These are phyloP conservation scores for Ceriagrion tenellum DNA, from an alignment of 2,888 invertebrate species.

Conservation along the genomic window DNA sequence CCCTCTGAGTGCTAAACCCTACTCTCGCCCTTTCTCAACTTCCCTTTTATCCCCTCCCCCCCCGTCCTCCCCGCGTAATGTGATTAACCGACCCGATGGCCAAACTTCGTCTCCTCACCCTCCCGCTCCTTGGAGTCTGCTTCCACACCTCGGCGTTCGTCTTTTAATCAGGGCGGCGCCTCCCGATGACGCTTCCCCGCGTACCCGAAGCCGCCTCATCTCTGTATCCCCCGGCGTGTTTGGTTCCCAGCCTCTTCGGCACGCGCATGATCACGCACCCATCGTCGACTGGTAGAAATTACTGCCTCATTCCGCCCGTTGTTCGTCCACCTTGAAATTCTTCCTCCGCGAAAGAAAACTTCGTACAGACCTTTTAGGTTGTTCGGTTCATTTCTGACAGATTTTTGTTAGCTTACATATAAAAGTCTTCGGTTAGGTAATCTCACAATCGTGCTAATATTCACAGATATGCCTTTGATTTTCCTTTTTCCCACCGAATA, in stretches of 20 bases:
- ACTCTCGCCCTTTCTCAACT: neutral
- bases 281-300: neutral
- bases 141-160: neutral
- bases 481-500: too few species aligned
- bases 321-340: neutral
- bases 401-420: too few species aligned
- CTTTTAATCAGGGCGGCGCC: neutral
- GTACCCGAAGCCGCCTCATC: neutral
- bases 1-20: too few species aligned
- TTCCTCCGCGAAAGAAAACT: too few species aligned
- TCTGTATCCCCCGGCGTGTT: too few species aligned
- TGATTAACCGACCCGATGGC: slow-evolving; percentile 20
- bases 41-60: neutral
- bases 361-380: too few species aligned
- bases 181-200: too few species aligned
- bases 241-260: neutral
- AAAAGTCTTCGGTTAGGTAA: too few species aligned
- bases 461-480: too few species aligned
- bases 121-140: neutral
- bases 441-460: too few species aligned
- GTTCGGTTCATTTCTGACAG: too few species aligned
- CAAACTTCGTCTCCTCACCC: neutral
- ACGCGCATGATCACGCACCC: neutral
- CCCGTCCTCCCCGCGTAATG: neutral
- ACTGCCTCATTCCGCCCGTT: neutral